Base-by-base conservation (phyloP, 1,140 invertebrate genomes). In the Ceratina australensis region DNA sequence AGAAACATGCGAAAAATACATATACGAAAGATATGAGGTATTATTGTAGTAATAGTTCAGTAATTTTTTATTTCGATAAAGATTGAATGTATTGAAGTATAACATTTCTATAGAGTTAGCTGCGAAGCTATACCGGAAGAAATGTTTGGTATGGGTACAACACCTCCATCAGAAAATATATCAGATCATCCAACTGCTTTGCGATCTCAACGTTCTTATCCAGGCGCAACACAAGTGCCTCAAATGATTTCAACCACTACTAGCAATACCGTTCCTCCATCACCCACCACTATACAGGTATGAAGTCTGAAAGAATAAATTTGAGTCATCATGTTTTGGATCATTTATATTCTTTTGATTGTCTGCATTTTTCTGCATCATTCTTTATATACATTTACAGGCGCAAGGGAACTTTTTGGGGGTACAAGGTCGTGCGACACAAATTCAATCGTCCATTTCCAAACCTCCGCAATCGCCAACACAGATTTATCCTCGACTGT, bases 71-170 rank as follows among this genome's bases (percentile, higher is more conserved):
- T 24, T 42, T 42, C 47, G 0, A 60, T 50, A 20, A 52, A 24
- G 22, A 52, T 54, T 22, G 26, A 56, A 67, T 60, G 42, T 47
- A 33, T 10, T 12, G 20, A n/a, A n/a, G n/a, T 80, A 50, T 33
- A 66, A 77, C 59, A 16, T 63, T 69, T 68, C 71, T 76, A 3
- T 47, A 93, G 96, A 87, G 96, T 96, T 5, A 97, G 96, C 87
- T 97, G 96, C 90, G 97, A 97, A 93, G 96, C 96, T 56, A 98
- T 98, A 82, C 97, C 97, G 8, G 97, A 98, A 92, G 97, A 98
- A 93, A 96, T 96, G 87, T 94, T 93, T 56, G 95, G 94, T 26
- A 91, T 93, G 90, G 93, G 94, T 76, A 93, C 93, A 26, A 95
- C 94, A 33, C 94, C 94, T 57, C 94, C 94, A 24, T 86, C 83